Conservation (phyloP, 2,113 vertebrate species). For the Pygathrix nemaeus region DNA sequence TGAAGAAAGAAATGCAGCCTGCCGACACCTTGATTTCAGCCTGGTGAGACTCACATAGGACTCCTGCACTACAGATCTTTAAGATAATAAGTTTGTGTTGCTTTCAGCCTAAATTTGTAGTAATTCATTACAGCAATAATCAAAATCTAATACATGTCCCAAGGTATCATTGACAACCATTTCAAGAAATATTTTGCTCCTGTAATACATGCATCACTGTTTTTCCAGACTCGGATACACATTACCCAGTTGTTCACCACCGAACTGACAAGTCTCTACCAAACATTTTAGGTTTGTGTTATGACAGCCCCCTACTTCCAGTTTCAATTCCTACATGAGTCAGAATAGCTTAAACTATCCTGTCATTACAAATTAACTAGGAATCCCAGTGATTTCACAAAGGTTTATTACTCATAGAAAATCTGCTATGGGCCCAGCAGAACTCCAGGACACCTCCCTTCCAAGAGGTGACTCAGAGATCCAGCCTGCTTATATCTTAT, state of each 20-base stretch:
- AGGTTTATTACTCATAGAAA: slow-evolving; percentile 3
- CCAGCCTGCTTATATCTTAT: neutral
- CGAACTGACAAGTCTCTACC: neutral
- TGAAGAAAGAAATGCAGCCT: neutral
- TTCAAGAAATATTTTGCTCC: neutral
- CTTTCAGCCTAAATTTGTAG: neutral
- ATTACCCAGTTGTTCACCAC: neutral
- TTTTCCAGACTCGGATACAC: neutral
- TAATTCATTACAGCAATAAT: neutral
- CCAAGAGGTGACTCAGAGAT: slow-evolving; percentile 6
- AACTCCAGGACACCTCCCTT: neutral
- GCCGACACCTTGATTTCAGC: neutral
- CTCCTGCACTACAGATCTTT: neutral
- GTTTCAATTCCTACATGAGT: neutral
- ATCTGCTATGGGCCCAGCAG: neutral
- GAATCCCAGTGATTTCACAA: neutral
- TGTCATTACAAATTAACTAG: neutral
- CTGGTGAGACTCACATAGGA: neutral
- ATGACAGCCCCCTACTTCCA: neutral
- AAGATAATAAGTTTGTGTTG: neutral
- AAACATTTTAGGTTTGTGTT: neutral
- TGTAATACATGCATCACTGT: neutral
- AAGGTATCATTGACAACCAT: neutral
- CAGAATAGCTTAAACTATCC: neutral
- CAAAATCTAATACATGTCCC: neutral